These are phyloP conservation scores for Eubasilissa regina DNA, from an alignment of 1,140 invertebrate species.

Conservation along the genomic window DNA sequence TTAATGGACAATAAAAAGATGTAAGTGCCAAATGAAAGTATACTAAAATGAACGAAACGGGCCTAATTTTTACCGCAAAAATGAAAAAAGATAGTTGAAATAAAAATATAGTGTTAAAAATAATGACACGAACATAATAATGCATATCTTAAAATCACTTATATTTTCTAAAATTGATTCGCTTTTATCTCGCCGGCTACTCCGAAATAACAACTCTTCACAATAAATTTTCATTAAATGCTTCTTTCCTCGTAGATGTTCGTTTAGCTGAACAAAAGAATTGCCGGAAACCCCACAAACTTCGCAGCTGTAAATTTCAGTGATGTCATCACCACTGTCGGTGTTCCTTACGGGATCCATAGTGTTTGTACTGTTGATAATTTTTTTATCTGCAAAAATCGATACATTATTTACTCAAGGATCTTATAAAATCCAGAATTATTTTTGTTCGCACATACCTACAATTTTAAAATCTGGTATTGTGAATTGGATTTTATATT, in stretches of 20 bases:
- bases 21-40: slow-evolving; percentile 27
- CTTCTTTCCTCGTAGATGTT: slow-evolving; percentile 48
- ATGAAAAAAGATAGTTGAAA: slow-evolving; percentile 32
- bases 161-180: slow-evolving; percentile 15
- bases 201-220: slow-evolving; percentile 29
- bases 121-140: slow-evolving; percentile 13
- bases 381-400: too few relatives aligned
- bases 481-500: too few relatives aligned
- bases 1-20: slow-evolving; percentile 16
- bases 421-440: too few relatives aligned
- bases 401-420: too few relatives aligned
- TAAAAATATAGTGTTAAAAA: slow-evolving; percentile 38
- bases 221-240: slow-evolving; percentile 40
- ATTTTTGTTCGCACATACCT: too few relatives aligned
- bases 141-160: neutral
- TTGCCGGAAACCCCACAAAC: slow-evolving; percentile 48
- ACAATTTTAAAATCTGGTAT: too few relatives aligned
- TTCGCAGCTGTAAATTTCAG: slow-evolving; percentile 41
- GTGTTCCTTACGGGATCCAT: neutral
- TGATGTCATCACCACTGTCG: neutral
- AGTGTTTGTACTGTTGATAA: too few relatives aligned
- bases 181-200: neutral
- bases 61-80: neutral
- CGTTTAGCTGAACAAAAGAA: slow-evolving; percentile 51
- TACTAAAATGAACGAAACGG: slow-evolving; percentile 8